These are phyloP conservation scores for Palaemon carinicauda DNA, from an alignment of 1,140 invertebrate species.

Conservation along the genomic window DNA sequence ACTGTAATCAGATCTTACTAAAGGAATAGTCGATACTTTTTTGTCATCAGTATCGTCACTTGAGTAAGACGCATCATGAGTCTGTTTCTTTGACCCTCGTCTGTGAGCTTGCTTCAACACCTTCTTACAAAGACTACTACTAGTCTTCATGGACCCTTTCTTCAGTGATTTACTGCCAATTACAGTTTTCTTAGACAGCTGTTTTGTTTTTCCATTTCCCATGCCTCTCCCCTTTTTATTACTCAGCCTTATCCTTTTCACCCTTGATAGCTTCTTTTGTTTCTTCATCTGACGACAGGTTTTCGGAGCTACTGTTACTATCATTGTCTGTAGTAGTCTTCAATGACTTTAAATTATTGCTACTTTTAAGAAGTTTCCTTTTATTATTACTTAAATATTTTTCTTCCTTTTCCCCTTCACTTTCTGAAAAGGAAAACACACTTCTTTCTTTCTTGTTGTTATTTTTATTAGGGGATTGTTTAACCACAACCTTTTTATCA, in stretches of 20 bases:
- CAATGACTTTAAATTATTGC: conserved; percentile 5
- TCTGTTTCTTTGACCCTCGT: conserved; percentile 7
- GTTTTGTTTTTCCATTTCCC: conserved; percentile 4
- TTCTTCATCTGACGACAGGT: conserved; percentile 47
- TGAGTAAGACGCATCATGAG: conserved; percentile 15
- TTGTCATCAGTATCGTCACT: conserved; percentile 3
- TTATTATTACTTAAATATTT: conserved; percentile 9
- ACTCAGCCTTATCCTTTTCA: too few relatives aligned
- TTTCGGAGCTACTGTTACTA: conserved; percentile 40
- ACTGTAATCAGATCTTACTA: conserved; percentile 43
- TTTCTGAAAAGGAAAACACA: conserved; percentile 41
- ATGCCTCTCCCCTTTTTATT: conserved; percentile 14
- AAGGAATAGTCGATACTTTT: conserved; percentile 29
- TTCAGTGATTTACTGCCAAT: conserved; percentile 36
- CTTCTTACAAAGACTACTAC: background rate
- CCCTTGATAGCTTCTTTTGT: conserved; percentile 15
- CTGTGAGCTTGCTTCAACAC: background rate
- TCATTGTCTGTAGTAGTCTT: conserved; percentile 18
- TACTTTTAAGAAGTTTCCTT: conserved; percentile 17
- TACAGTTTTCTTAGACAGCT: conserved; percentile 22
- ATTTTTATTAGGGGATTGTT: conserved; percentile 19
- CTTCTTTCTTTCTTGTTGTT: conserved; percentile 45
- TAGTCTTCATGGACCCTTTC: conserved; percentile 22
- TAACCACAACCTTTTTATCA: background rate
- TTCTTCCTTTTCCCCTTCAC: conserved; percentile 33